Evolutionary conservation across 2,888 invertebrate genomes (phyloP).

Genomic region (Thymelicus sylvestris): DNA sequence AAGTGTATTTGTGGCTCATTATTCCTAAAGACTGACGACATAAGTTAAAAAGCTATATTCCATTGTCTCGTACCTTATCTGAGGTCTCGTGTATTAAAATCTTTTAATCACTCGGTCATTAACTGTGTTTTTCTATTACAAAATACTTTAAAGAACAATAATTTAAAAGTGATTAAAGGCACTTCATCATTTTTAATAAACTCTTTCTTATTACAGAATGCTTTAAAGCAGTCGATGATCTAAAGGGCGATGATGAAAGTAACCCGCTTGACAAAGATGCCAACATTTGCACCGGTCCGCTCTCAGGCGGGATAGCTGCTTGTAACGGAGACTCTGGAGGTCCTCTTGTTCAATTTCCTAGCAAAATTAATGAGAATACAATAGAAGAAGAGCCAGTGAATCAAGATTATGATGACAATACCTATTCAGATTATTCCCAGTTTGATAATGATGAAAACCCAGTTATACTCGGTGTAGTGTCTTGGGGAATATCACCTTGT

Average conservation of each 20-base stretch:
- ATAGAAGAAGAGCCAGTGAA: constrained; percentile 31
- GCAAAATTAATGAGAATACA: constrained; percentile 38
- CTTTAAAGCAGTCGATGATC: constrained; percentile 62
- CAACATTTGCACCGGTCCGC: constrained; percentile 83
- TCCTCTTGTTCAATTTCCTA: constrained; percentile 67
- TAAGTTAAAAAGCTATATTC: neutral
- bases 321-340: constrained; percentile 85
- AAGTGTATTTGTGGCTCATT: neutral
- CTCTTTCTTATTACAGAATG: constrained; percentile 63
- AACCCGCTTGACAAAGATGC: constrained; percentile 71
- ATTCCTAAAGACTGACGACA: neutral
- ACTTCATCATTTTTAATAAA: neutral
- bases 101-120: neutral
- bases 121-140: neutral
- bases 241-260: constrained; percentile 61
- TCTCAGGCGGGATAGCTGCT: constrained; percentile 76
- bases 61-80: neutral
- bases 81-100: neutral
- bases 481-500: constrained; percentile 83
- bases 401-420: constrained; percentile 42
- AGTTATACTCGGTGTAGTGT: constrained; percentile 80
- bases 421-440: constrained; percentile 25
- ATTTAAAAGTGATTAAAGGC: neutral
- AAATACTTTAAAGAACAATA: neutral
- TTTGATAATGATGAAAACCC: constrained; percentile 43